These are phyloP conservation scores for Aptenodytes patagonicus DNA, from an alignment of 2,113 vertebrate genomes.

Conservation along the genomic window DNA sequence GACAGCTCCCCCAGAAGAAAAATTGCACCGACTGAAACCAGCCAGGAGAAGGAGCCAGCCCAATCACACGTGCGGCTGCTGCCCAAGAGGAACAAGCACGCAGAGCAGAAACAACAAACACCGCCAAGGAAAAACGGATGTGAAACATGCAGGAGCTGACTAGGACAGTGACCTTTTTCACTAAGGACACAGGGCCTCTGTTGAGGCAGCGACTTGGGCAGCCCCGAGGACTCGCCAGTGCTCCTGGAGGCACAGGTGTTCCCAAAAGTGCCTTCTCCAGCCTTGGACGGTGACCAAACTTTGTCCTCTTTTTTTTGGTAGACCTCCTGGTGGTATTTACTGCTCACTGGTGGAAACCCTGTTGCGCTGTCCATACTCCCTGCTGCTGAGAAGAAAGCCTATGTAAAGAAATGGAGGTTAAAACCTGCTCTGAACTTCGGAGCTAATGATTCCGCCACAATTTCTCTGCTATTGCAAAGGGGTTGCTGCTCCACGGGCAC, in stretches of 20 bases:
- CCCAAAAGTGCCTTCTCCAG: not conserved
- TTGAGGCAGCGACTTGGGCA: not conserved
- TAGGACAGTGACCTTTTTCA: not conserved
- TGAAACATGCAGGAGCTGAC: not conserved
- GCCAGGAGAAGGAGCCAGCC: not conserved
- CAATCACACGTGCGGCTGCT: not conserved
- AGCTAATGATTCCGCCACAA: not conserved
- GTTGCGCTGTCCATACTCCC: not conserved
- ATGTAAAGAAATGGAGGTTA: not conserved
- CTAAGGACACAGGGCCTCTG: not conserved
- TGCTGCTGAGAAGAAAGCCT: not conserved
- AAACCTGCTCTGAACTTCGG: not conserved
- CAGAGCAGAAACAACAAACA: not conserved
- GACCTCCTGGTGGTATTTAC: not conserved
- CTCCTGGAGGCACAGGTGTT: not conserved
- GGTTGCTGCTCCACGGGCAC: not conserved
- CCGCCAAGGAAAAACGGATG: not conserved
- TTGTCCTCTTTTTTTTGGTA: not conserved
- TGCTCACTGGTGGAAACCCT: not conserved
- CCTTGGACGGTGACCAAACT: not conserved
- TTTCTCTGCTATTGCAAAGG: not conserved
- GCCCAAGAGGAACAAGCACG: not conserved
- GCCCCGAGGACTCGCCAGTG: not conserved
- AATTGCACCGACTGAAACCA: not conserved
- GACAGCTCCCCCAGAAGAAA: not conserved